phyloP scores from a whole-genome alignment of 2,888 invertebrate genomes.

The Caenorhabditis wallacei region DNA sequence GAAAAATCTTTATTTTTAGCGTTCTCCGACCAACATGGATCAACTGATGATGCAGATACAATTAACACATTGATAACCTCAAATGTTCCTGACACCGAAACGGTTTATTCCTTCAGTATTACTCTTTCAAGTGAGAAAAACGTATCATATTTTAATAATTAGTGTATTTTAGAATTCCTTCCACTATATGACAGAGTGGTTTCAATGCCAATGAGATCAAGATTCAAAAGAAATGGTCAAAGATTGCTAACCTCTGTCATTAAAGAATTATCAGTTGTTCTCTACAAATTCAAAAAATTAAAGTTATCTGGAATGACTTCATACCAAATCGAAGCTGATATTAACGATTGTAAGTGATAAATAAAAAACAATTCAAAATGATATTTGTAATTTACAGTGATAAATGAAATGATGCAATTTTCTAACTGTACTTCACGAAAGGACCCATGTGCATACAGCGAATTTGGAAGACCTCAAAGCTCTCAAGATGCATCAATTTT shows the following conservation, averaged over 20 bases:
- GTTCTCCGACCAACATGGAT: conserved; percentile 66
- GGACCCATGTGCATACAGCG: conserved; percentile 76
- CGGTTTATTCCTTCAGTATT: conserved; percentile 73
- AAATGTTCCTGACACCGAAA: conserved; percentile 70
- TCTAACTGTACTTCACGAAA: conserved; percentile 75
- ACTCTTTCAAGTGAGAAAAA: conserved; percentile 73
- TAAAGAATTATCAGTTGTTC: conserved; percentile 67
- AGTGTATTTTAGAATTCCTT: conserved; percentile 68
- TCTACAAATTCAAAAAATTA: conserved; percentile 67
- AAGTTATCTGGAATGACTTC: conserved; percentile 36
- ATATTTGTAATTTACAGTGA: conserved; percentile 67
- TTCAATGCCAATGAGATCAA: conserved; percentile 17
- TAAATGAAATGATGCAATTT: conserved; percentile 73
- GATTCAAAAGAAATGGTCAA: conserved; percentile 52
- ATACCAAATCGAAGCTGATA: conserved; percentile 53
- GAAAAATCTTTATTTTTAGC: too few relatives aligned
- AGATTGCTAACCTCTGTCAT: conserved; percentile 71
- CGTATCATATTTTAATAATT: neutral
- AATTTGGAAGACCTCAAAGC: conserved; percentile 72
- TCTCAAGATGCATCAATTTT: conserved; percentile 66
- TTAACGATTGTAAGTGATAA: conserved; percentile 41
- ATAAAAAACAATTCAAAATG: neutral
- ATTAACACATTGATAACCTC: conserved; percentile 67
- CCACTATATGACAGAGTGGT: conserved; percentile 31
- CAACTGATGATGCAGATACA: conserved; percentile 40